These are phyloP conservation scores for Pollenia griseotomentosa DNA, from an alignment of 2,888 invertebrate genomes.

Conservation along the genomic window DNA sequence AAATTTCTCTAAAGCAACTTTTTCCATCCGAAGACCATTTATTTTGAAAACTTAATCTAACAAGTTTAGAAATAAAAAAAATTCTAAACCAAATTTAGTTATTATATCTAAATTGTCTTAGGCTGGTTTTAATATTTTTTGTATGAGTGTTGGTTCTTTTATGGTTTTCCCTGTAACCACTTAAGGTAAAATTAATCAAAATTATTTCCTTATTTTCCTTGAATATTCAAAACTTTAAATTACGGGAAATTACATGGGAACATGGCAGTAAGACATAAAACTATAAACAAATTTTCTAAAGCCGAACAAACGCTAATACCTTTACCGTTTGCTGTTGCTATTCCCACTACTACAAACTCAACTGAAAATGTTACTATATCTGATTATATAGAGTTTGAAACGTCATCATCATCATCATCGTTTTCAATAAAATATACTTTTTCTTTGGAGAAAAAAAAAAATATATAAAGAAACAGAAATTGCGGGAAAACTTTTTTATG, in stretches of 20 bases:
- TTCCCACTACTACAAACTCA: background rate
- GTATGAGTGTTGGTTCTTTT: background rate
- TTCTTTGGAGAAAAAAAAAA: background rate
- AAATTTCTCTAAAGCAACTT: background rate
- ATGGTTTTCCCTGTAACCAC: slow-evolving; percentile 45
- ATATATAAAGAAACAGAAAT: slow-evolving; percentile 18
- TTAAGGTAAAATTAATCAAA: slow-evolving; percentile 69
- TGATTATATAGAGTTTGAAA: slow-evolving; percentile 38
- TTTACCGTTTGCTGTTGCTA: slow-evolving; percentile 11
- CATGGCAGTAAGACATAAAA: slow-evolving; percentile 49
- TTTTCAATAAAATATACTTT: background rate
- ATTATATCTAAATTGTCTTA: slow-evolving; percentile 16
- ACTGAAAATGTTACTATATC: slow-evolving; percentile 4
- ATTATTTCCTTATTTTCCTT: slow-evolving; percentile 69
- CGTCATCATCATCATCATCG: slow-evolving; percentile 32
- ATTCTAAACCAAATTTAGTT: background rate
- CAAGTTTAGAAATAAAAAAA: background rate
- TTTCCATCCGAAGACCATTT: slow-evolving; percentile 2
- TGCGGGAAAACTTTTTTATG: slow-evolving; percentile 39
- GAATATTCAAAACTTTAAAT: slow-evolving; percentile 69
- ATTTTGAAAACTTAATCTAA: slow-evolving; percentile 9
- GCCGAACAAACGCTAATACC: slow-evolving; percentile 48
- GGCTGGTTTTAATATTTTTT: background rate
- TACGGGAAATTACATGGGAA: slow-evolving; percentile 69
- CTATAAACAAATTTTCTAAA: slow-evolving; percentile 55